Base-by-base conservation (phyloP, 64 coral and sea anemone genomes). In the Montipora cactus region DNA sequence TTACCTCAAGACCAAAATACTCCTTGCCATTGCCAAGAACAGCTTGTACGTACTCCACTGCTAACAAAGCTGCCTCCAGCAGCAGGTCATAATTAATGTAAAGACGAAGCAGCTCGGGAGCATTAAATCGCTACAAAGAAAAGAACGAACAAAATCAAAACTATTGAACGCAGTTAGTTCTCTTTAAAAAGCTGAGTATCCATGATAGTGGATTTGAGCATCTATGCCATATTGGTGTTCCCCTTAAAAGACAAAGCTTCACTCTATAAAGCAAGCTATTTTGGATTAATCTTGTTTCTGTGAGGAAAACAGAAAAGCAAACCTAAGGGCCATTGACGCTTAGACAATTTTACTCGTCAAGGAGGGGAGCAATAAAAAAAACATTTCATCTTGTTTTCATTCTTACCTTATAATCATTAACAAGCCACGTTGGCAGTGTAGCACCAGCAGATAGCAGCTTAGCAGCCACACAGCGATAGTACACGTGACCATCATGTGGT, bases 1-100 rank as follows among this genome's bases (percentile, higher is more conserved):
- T 9, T 78, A 99, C 97, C 97, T 92, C 88, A 47, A 99, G 67
- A 57, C 97, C 97, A 72, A 99, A 99, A 67, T 99, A 96, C 44
- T 99, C 97, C 67, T 94, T 99, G 15, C 97, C 97, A 23, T 89
- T 84, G 77, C 97, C 97, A 70, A 96, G 84, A 16, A 94, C 95
- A 53, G 97, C 97, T 64, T 94, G 59, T 15, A 99, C 88, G 66
- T 89, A 99, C 44, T 99, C 97, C 19, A 96, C 48, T 49, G 97
- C 92, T 37, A 99, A 81, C 2, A 58, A 12, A 11, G 66, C 87
- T 0, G 97, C 97, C 59, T 99, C 97, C 7, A 89, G 73, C 12
- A 99, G 76, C 88, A 96, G 80, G 68, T 99, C 97, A 55, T 96
- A 99, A 85, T 90, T 95, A 21, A 99, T 93, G 58, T 92, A 96